Conservation (phyloP, 2,113 vertebrate species). For the Psettodes erumei region DNA sequence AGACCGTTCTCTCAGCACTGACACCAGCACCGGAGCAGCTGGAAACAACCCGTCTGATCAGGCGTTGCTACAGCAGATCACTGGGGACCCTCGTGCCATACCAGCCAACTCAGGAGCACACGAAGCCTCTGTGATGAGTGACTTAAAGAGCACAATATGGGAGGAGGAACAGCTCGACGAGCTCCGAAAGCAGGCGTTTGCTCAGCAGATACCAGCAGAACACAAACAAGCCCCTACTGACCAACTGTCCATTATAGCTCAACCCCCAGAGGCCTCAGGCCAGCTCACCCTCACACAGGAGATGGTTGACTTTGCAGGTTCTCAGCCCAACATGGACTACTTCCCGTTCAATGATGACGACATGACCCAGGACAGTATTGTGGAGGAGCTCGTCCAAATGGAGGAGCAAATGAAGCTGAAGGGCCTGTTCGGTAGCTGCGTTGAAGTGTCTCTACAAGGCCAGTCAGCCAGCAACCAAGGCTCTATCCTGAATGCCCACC, state of each 20-base stretch:
- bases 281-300: conserved; percentile 90
- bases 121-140: conserved; percentile 80
- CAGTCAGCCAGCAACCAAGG: conserved; percentile 83
- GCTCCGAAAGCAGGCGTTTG: conserved; percentile 80
- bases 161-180: conserved; percentile 87
- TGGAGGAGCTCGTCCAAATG: conserved; percentile 98
- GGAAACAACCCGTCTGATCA: conserved; percentile 83
- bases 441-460: conserved; percentile 89
- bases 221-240: conserved; percentile 84
- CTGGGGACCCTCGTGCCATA: conserved; percentile 85
- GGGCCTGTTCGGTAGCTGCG: conserved; percentile 82
- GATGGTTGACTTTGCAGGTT: conserved; percentile 91
- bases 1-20: conserved; percentile 82
- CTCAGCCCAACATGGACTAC: conserved; percentile 92
- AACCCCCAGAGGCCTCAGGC: conserved; percentile 85
- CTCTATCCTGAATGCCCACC: conserved; percentile 85
- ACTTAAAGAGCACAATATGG: conserved; percentile 91
- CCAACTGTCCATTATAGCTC: conserved; percentile 82
- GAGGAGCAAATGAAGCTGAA: conserved; percentile 98
- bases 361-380: conserved; percentile 99
- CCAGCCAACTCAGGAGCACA: conserved; percentile 85
- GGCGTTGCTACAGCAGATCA: conserved; percentile 88
- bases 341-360: conserved; percentile 98
- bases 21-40: conserved; percentile 74
- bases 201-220: conserved; percentile 85